phyloP scores from a whole-genome alignment of 1,140 invertebrate genomes.

The Chlorops oryzae region DNA sequence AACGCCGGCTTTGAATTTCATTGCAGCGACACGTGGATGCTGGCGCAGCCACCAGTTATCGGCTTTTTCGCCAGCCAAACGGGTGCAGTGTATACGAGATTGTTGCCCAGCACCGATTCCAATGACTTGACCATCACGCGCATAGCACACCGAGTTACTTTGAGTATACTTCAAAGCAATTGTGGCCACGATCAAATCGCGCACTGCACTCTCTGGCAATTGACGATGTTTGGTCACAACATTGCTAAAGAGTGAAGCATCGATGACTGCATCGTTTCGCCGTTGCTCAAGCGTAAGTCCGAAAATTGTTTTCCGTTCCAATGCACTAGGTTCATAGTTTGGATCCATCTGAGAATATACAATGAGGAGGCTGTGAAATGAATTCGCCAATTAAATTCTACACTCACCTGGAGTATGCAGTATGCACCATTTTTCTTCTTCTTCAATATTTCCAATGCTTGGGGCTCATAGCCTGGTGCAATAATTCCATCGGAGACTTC shows the following conservation, averaged over 20 bases:
- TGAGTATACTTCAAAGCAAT: conserved; percentile 98
- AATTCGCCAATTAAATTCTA: conserved; percentile 1
- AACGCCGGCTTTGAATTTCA: conserved; percentile 85
- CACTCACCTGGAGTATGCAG: conserved; percentile 71
- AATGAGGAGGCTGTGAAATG: no score
- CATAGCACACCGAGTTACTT: conserved; percentile 52
- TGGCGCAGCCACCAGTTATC: conserved; percentile 97
- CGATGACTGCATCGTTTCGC: conserved; percentile 84
- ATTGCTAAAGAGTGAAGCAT: conserved; percentile 73
- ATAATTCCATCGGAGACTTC: conserved; percentile 96
- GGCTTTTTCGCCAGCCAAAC: conserved; percentile 95
- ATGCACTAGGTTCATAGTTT: conserved; percentile 68
- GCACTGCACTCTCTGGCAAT: conserved; percentile 67
- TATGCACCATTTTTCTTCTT: conserved; percentile 95
- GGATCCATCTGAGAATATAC: conserved; percentile 72
- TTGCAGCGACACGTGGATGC: conserved; percentile 76
- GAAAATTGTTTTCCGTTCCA: conserved; percentile 84
- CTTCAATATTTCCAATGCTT: conserved; percentile 80
- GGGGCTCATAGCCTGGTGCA: conserved; percentile 80
- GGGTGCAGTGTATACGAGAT: conserved; percentile 94
- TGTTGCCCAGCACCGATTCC: conserved; percentile 98
- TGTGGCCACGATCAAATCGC: conserved; percentile 92
- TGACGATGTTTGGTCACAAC: conserved; percentile 68
- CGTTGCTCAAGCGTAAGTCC: conserved; percentile 88
- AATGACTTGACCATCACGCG: conserved; percentile 81